A percentile compares a stretch with the other conserved stretches of the same genome.
Evolutionary conservation across 92 coral and sea anemone species (phyloP).

Genomic region (Zoanthus solanderi): DNA sequence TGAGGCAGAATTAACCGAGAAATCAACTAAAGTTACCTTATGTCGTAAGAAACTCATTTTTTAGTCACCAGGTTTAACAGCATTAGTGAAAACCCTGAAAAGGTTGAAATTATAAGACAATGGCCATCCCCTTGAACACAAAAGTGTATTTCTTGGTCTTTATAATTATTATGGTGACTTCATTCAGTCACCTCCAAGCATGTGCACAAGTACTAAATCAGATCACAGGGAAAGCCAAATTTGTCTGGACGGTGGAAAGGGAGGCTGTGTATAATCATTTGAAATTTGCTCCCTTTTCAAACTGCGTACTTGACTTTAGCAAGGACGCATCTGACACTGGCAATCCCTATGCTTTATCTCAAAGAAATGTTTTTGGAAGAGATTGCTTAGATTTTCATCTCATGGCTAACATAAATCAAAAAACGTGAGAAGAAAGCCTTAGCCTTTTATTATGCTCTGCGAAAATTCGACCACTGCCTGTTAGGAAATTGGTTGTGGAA

Average conservation of each 20-base stretch:
- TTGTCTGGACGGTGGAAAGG: constrained; percentile 60
- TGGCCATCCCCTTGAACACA: constrained; percentile 56
- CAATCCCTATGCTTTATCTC: constrained; percentile 54
- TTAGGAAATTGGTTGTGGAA: constrained; percentile 52
- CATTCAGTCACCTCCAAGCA: constrained; percentile 55
- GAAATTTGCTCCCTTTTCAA: constrained; percentile 52
- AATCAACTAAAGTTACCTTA: constrained; percentile 50
- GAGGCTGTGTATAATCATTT: constrained; percentile 56
- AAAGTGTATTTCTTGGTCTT: constrained; percentile 62
- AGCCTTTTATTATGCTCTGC: constrained; percentile 47
- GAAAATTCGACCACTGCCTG: constrained; percentile 55
- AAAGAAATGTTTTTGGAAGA: constrained; percentile 49
- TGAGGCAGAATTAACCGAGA: constrained; percentile 58
- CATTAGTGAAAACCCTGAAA: constrained; percentile 36
- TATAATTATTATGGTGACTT: constrained; percentile 60
- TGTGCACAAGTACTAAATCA: constrained; percentile 62
- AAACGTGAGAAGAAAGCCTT: constrained; percentile 49
- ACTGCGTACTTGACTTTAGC: constrained; percentile 60
- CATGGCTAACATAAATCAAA: constrained; percentile 33
- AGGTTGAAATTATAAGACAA: constrained; percentile 28
- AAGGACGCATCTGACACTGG: constrained; percentile 70
- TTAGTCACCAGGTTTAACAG: neutral
- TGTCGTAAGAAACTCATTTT: constrained; percentile 53
- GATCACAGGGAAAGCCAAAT: constrained; percentile 57
- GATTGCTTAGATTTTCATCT: constrained; percentile 58